Conservation (phyloP, 1,140 invertebrate genomes). For the Caenorhabditis brenneri region DNA sequence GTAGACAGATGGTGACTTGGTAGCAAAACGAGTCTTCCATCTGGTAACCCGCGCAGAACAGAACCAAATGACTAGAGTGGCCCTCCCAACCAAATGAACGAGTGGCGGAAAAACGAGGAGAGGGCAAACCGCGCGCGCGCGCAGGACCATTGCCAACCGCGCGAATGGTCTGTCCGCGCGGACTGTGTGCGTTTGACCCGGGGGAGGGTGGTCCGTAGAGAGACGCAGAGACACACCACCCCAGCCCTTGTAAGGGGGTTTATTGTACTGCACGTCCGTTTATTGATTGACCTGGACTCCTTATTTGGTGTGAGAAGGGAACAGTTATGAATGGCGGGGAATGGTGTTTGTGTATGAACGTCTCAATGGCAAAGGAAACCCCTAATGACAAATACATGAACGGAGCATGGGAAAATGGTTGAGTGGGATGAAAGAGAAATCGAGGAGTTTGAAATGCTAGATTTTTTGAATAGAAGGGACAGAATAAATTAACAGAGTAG, state of each 20-base stretch:
- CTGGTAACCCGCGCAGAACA: slow-evolving; percentile 26
- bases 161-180: neutral
- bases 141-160: neutral
- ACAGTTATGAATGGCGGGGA: neutral
- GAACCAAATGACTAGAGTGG: neutral
- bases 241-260: neutral
- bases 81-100: no score
- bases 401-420: neutral
- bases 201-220: no score
- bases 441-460: neutral
- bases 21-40: slow-evolving; percentile 22
- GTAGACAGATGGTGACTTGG: slow-evolving; percentile 34
- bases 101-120: neutral
- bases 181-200: no score
- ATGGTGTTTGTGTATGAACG: neutral
- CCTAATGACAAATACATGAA: neutral
- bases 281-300: neutral
- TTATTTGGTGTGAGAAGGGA: neutral
- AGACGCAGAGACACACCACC: neutral
- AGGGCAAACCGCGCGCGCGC: neutral
- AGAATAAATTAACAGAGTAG: neutral
- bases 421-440: neutral
- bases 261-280: neutral
- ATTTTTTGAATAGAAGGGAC: neutral
- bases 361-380: neutral